Conservation (phyloP, 2,888 invertebrate genomes). For the Gandaritis pyraliata region DNA sequence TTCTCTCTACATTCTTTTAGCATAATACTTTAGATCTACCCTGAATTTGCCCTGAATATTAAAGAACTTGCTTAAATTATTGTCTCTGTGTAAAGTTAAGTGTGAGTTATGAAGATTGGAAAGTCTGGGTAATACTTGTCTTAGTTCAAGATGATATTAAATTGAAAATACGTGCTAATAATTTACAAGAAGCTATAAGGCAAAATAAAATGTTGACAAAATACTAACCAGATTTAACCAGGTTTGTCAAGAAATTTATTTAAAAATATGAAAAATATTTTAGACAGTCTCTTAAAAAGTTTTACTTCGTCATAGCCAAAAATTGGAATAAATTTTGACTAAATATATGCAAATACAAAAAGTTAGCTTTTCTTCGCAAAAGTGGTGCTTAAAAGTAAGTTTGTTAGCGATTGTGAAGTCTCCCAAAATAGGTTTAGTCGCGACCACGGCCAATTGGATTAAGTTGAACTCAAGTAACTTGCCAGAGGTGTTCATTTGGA, state of each 20-base stretch:
- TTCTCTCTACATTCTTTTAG: slow-evolving; percentile 47
- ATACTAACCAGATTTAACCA: too few relatives aligned
- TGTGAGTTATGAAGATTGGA: slow-evolving; percentile 41
- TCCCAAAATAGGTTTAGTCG: slow-evolving; percentile 73
- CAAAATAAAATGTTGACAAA: neutral
- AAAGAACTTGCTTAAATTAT: slow-evolving; percentile 37
- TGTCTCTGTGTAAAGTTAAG: slow-evolving; percentile 36
- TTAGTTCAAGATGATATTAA: slow-evolving; percentile 13
- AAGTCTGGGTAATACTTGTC: slow-evolving; percentile 21
- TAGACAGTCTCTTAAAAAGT: slow-evolving; percentile 10
- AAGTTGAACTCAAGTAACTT: slow-evolving; percentile 75
- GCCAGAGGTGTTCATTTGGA: slow-evolving; percentile 68
- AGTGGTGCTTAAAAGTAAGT: slow-evolving; percentile 67
- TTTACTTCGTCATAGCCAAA: slow-evolving; percentile 23
- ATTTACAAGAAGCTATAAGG: slow-evolving; percentile 5
- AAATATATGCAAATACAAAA: slow-evolving; percentile 67
- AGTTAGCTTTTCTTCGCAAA: slow-evolving; percentile 60
- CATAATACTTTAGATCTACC: slow-evolving; percentile 47
- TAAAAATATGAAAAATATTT: slow-evolving; percentile 18
- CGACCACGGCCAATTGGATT: slow-evolving; percentile 75
- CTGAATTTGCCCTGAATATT: slow-evolving; percentile 51
- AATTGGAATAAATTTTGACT: slow-evolving; percentile 42
- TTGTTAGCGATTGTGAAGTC: slow-evolving; percentile 70
- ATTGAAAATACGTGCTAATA: slow-evolving; percentile 10
- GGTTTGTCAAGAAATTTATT: neutral